A percentile compares a stretch with the other conserved stretches of the same genome.
Conservation (phyloP, 2,797 vertebrate species). For the Calcarius lapponicus region DNA sequence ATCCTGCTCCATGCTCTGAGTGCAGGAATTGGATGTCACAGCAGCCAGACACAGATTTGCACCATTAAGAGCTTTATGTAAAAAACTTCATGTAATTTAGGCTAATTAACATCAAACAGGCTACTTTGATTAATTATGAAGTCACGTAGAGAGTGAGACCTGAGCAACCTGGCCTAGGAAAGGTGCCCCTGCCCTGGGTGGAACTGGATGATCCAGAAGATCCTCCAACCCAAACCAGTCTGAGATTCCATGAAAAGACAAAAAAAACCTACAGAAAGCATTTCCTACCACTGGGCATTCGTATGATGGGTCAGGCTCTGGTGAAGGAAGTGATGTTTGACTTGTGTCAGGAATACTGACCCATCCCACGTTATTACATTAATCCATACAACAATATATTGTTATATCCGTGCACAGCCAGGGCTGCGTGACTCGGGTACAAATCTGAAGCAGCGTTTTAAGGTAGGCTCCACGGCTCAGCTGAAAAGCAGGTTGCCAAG, state of each 20-base stretch:
- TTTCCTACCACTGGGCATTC: accelerated
- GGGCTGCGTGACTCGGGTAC: neutral
- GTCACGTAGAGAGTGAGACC: accelerated
- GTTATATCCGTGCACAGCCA: accelerated
- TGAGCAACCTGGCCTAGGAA: neutral
- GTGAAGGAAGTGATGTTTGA: neutral
- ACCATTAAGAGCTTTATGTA: neutral
- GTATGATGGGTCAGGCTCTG: accelerated
- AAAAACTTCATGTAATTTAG: neutral
- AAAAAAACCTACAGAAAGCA: neutral
- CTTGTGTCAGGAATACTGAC: neutral
- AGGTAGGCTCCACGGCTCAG: accelerated
- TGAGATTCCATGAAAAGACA: neutral
- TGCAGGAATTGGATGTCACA: accelerated
- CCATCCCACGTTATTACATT: accelerated
- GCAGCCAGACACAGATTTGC: neutral
- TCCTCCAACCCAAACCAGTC: neutral
- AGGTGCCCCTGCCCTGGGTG: neutral
- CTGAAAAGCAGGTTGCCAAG: neutral
- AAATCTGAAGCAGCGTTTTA: accelerated
- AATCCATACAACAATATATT: too few species aligned
- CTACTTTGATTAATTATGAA: neutral
- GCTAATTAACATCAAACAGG: neutral
- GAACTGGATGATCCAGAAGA: neutral
- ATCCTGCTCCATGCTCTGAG: neutral